A percentile compares a stretch with the other conserved stretches of the same genome.
These are phyloP conservation scores for Heliconius ethilla DNA, from an alignment of 2,888 invertebrate species.

Conservation along the genomic window DNA sequence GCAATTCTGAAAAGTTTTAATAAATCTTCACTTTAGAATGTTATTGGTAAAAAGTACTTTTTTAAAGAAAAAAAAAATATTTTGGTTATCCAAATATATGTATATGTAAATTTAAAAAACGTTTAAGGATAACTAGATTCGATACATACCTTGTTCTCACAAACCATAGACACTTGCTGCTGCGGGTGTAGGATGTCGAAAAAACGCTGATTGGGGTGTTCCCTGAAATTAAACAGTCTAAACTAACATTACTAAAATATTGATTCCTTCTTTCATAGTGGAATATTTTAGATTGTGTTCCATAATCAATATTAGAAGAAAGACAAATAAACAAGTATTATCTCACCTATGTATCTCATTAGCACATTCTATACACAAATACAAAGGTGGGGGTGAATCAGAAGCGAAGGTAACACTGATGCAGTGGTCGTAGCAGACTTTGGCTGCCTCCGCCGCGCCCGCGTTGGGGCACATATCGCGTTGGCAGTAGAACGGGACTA, in stretches of 20 bases:
- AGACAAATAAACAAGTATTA: neutral
- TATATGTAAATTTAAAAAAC: too few species aligned
- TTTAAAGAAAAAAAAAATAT: too few species aligned
- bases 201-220: conserved; percentile 92
- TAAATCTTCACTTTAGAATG: neutral
- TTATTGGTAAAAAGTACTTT: too few species aligned
- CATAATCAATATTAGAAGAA: neutral
- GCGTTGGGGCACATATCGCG: conserved; percentile 95
- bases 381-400: conserved; percentile 96
- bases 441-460: conserved; percentile 92
- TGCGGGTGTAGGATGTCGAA: conserved; percentile 95
- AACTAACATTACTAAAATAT: neutral
- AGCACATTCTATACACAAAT: conserved; percentile 97
- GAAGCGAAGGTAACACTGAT: conserved; percentile 93
- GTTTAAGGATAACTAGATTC: too few species aligned
- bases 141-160: conserved; percentile 87
- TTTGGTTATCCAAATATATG: too few species aligned
- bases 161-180: conserved; percentile 96
- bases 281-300: too few species aligned
- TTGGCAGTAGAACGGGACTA: conserved; percentile 92
- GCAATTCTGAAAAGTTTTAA: conserved; percentile 87
- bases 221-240: conserved; percentile 73
- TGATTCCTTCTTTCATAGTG: neutral
- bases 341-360: conserved; percentile 89
- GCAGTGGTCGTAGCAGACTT: conserved; percentile 96